phyloP scores from a whole-genome alignment of 2,797 vertebrate species.

The Okamejei kenojei region DNA sequence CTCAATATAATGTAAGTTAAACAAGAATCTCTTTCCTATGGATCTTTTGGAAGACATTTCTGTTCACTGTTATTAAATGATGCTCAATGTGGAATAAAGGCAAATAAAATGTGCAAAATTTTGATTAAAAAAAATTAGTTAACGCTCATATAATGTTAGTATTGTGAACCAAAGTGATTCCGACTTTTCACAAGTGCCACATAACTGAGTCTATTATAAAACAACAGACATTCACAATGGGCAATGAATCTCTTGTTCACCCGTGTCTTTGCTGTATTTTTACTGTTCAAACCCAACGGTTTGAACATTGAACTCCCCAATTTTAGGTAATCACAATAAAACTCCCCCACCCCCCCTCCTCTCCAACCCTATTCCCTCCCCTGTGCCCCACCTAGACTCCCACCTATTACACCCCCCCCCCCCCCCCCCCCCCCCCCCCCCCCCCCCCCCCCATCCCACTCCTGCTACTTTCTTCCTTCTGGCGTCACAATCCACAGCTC shows the following conservation, averaged over 20 bases:
- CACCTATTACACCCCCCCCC: no score
- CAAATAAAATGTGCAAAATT: background rate
- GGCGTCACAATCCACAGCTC: no score
- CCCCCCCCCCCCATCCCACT: no score
- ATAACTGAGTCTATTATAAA: background rate
- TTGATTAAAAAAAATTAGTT: background rate
- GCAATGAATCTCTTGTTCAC: background rate
- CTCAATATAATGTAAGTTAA: background rate
- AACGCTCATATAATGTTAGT: background rate
- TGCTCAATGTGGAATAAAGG: background rate
- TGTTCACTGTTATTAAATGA: background rate
- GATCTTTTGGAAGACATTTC: background rate
- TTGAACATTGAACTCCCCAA: no score
- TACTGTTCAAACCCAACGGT: no score
- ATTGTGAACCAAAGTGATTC: background rate
- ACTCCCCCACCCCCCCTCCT: no score
- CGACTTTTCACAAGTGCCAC: background rate
- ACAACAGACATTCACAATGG: background rate
- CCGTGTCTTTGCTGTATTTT: background rate
- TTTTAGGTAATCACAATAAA: no score
- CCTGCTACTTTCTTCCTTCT: no score
- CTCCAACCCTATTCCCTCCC: no score
- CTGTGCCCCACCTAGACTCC: no score
- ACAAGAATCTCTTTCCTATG: background rate
- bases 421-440: no score